These are phyloP conservation scores for Oryzias woworae DNA, from an alignment of 2,113 vertebrate genomes.

Conservation along the genomic window DNA sequence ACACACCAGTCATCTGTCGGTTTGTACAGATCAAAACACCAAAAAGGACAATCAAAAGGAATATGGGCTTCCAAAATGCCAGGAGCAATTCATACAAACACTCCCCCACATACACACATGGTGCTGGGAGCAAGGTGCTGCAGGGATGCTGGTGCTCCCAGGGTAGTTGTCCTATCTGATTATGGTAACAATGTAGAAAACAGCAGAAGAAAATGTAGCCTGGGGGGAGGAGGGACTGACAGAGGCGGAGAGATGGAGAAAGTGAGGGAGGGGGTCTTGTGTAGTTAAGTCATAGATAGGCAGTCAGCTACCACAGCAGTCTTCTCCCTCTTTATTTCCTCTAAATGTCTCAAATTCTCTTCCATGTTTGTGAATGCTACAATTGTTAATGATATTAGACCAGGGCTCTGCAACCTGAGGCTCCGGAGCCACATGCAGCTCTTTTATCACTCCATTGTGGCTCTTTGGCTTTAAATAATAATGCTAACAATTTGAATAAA, in stretches of 20 bases:
- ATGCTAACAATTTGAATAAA: no score
- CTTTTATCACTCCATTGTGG: no score
- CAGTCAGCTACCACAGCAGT: constrained; percentile 25
- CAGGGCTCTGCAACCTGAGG: no score
- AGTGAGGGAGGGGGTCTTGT: constrained; percentile 37
- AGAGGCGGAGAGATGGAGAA: constrained; percentile 37
- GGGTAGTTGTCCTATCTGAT: constrained; percentile 79
- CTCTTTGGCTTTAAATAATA: no score
- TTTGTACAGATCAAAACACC: constrained; percentile 69
- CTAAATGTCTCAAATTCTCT: neutral
- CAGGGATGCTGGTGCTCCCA: constrained; percentile 72
- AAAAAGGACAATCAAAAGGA: constrained; percentile 73
- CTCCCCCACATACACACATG: constrained; percentile 33
- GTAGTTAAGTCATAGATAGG: constrained; percentile 46
- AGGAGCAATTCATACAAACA: constrained; percentile 54
- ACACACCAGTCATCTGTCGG: constrained; percentile 62
- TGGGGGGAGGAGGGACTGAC: constrained; percentile 57
- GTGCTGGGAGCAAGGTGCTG: constrained; percentile 73
- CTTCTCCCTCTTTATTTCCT: constrained; percentile 20
- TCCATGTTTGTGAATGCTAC: no score
- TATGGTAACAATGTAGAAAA: constrained; percentile 75
- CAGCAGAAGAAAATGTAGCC: constrained; percentile 64
- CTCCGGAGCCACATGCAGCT: no score
- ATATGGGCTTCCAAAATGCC: constrained; percentile 68
- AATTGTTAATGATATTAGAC: no score